A percentile compares a stretch with the other conserved stretches of the same genome.
phyloP scores from a whole-genome alignment of 35 echinoderm and acorn worm species.

The Ptychodera flava region DNA sequence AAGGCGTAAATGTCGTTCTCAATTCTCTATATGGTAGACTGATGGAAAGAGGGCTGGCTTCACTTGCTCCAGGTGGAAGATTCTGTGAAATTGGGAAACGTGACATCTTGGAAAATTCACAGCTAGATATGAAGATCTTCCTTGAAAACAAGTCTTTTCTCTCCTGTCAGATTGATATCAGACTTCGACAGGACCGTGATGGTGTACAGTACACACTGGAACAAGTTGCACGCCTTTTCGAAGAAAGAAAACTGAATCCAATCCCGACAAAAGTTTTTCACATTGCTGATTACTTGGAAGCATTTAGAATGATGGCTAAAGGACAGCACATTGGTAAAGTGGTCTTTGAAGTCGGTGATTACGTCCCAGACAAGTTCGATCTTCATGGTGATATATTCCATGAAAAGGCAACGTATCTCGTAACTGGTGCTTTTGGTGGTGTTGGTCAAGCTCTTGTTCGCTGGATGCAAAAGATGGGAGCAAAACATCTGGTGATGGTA shows the following conservation, averaged over 20 bases:
- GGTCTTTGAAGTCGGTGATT: no score
- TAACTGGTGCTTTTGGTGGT: no score
- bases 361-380: no score
- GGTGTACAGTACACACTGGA: conserved; percentile 16
- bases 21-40: no score
- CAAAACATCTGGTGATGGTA: no score
- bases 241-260: conserved; percentile 28
- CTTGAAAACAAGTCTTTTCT: conserved; percentile 49
- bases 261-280: conserved; percentile 12
- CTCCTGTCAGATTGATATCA: conserved; percentile 52
- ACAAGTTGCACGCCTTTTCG: conserved; percentile 22
- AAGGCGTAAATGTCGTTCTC: conserved; percentile 60
- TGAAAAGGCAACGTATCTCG: no score
- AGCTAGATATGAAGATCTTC: conserved; percentile 32
- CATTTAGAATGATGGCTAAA: conserved; percentile 20
- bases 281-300: conserved; percentile 32
- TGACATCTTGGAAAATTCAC: conserved; percentile 31
- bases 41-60: conserved; percentile 27
- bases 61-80: conserved; percentile 41
- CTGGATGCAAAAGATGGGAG: no score
- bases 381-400: no score
- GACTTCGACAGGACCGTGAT: conserved; percentile 25
- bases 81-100: no score
- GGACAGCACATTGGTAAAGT: no score
- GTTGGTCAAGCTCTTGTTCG: no score